These are phyloP conservation scores for Lagria hirta DNA, from an alignment of 2,888 invertebrate genomes.

Conservation along the genomic window DNA sequence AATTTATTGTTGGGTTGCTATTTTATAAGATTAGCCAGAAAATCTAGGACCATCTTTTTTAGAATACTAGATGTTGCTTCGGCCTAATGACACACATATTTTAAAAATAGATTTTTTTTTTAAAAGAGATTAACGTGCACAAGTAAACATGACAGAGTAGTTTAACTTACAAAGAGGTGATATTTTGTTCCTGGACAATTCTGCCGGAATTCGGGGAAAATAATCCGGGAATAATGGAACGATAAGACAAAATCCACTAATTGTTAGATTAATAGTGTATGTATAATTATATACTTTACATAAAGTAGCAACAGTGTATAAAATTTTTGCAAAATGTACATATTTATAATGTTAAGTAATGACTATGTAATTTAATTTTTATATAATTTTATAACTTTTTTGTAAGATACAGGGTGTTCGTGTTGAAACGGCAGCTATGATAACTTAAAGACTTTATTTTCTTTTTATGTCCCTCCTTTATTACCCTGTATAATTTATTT, in stretches of 20 bases:
- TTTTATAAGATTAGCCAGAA: too few species aligned
- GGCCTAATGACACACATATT: too few species aligned
- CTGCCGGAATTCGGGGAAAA: slow-evolving; percentile 1
- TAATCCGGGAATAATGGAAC: slow-evolving; percentile 4
- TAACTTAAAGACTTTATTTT: slow-evolving; percentile 18
- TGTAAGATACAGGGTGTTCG: slow-evolving; percentile 45
- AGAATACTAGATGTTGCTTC: too few species aligned
- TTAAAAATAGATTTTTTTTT: too few species aligned
- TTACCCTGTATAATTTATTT: slow-evolving; percentile 39
- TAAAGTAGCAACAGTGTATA: slow-evolving; percentile 23
- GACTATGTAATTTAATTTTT: slow-evolving; percentile 42
- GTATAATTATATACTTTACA: slow-evolving; percentile 27
- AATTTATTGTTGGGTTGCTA: too few species aligned
- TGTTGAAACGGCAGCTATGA: slow-evolving; percentile 38
- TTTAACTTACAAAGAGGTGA: too few species aligned
- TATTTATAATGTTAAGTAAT: slow-evolving; percentile 39
- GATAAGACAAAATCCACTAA: slow-evolving; percentile 24
- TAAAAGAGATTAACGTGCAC: too few species aligned
- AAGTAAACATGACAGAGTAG: too few species aligned
- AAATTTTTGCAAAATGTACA: slow-evolving; percentile 33
- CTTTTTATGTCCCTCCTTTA: slow-evolving; percentile 3
- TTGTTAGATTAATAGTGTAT: slow-evolving; percentile 32
- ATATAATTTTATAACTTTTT: slow-evolving; percentile 45
- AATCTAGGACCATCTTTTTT: too few species aligned
- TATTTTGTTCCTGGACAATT: slow-evolving; percentile 1